These are phyloP conservation scores for Falcaria lacertinaria DNA, from an alignment of 2,888 invertebrate species.

Conservation along the genomic window DNA sequence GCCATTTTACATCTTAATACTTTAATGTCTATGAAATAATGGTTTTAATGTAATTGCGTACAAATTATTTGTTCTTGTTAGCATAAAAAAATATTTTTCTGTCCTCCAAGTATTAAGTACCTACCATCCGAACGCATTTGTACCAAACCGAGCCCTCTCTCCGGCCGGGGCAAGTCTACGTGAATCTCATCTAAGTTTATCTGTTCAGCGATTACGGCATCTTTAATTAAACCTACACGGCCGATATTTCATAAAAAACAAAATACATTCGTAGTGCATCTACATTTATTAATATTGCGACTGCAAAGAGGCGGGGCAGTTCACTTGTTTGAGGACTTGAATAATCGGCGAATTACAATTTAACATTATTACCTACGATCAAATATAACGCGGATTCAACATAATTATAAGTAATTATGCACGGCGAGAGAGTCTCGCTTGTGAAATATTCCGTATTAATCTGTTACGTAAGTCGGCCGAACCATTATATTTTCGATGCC, in stretches of 20 bases:
- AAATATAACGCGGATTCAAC: conserved; percentile 45
- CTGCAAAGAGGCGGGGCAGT: conserved; percentile 67
- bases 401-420: conserved; percentile 33
- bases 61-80: no score
- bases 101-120: no score
- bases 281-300: conserved; percentile 77
- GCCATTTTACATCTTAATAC: no score
- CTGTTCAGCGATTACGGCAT: conserved; percentile 56
- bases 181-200: conserved; percentile 46
- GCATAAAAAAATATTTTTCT: no score
- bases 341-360: conserved; percentile 65
- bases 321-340: conserved; percentile 70
- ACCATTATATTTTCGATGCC: conserved; percentile 32
- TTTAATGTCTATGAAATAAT: no score
- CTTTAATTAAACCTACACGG: conserved; percentile 66
- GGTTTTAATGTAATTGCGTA: no score
- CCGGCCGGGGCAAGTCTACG: conserved; percentile 24
- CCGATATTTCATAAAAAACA: conserved; percentile 61
- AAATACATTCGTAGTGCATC: conserved; percentile 56
- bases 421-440: conserved; percentile 26
- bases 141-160: conserved; percentile 20
- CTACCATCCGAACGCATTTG: conserved; percentile 18
- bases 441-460: conserved; percentile 35
- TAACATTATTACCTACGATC: conserved; percentile 49
- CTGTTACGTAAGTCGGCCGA: conserved; percentile 37